Conservation (phyloP, 2,888 invertebrate genomes). For the Macrosoma leucophasiata region DNA sequence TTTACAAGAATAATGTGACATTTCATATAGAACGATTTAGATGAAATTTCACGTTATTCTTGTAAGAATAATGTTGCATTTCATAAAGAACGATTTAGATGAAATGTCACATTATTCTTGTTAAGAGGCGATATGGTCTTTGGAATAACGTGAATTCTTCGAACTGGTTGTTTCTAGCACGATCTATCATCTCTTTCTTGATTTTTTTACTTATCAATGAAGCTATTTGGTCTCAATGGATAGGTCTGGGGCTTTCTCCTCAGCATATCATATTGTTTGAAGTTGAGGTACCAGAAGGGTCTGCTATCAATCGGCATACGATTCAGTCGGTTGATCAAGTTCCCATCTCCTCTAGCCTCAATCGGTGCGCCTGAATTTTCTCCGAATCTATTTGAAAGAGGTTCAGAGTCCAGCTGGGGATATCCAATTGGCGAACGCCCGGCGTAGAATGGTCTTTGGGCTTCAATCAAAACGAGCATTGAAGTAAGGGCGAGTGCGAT, state of each 20-base stretch:
- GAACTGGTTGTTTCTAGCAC: no score
- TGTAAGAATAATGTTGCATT: no score
- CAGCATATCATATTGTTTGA: conserved; percentile 73
- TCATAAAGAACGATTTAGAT: no score
- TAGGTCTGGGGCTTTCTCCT: conserved; percentile 46
- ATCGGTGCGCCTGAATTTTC: conserved; percentile 60
- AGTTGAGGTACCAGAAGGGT: conserved; percentile 81
- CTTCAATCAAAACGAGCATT: conserved; percentile 24
- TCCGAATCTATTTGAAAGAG: conserved; percentile 63
- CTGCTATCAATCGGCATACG: conserved; percentile 76
- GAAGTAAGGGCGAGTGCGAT: conserved; percentile 12
- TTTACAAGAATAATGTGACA: no score
- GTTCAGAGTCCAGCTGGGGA: conserved; percentile 64
- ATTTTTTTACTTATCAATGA: no score
- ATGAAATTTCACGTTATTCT: no score
- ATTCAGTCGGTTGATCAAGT: conserved; percentile 72
- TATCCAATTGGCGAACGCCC: conserved; percentile 75
- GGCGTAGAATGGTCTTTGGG: conserved; percentile 81
- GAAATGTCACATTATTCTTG: no score
- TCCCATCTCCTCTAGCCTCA: conserved; percentile 75
- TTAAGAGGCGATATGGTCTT: no score
- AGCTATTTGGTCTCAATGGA: conserved; percentile 36
- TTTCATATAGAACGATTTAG: no score
- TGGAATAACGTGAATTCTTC: no score
- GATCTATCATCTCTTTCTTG: no score